phyloP scores from a whole-genome alignment of 2,888 invertebrate species.

The Athetis lepigone region DNA sequence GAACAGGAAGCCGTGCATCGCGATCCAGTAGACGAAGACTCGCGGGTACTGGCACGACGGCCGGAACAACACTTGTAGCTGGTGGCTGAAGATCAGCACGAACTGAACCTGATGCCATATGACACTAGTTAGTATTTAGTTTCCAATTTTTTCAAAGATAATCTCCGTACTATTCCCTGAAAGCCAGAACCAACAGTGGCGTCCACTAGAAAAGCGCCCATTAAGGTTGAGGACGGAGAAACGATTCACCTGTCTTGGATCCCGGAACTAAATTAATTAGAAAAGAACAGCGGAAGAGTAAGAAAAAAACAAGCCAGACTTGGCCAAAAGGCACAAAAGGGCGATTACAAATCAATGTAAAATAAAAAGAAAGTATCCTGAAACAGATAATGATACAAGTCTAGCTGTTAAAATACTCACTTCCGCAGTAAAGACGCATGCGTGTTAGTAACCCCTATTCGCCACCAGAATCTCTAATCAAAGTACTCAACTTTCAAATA shows the following conservation, averaged over 20 bases:
- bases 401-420: neutral
- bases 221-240: no score
- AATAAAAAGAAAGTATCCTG: neutral
- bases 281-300: no score
- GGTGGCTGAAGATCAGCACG: slow-evolving; percentile 97
- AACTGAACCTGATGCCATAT: slow-evolving; percentile 94
- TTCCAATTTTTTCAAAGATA: no score
- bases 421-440: neutral
- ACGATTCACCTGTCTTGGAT: no score
- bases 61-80: slow-evolving; percentile 96
- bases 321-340: no score
- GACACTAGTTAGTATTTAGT: slow-evolving; percentile 1
- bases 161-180: no score
- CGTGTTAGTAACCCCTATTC: neutral
- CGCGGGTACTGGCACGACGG: slow-evolving; percentile 98
- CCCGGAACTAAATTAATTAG: no score
- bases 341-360: no score
- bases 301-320: no score
- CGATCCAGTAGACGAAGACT: slow-evolving; percentile 98
- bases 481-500: neutral
- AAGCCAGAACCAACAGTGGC: no score
- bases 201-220: no score
- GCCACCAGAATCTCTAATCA: neutral
- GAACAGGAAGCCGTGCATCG: slow-evolving; percentile 98
- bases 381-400: neutral